These are phyloP conservation scores for Galaxea fascicularis DNA, from an alignment of 92 coral and sea anemone species.

Conservation along the genomic window DNA sequence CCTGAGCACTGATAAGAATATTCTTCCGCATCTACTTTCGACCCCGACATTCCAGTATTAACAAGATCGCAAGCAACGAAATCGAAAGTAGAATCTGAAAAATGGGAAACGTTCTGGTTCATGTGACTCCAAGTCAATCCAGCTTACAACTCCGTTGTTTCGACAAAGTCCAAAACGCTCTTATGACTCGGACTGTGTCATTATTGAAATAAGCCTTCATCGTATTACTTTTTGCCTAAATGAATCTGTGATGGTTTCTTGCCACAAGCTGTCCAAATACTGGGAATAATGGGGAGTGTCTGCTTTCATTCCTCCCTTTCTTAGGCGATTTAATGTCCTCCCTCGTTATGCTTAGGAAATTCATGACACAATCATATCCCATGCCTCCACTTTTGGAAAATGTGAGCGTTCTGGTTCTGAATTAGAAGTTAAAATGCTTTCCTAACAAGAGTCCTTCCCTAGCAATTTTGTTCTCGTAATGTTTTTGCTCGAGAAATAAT, in stretches of 20 bases:
- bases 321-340: too few relatives aligned
- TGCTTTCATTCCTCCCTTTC: too few relatives aligned
- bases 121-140: constrained; percentile 19
- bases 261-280: constrained; percentile 38
- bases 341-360: constrained; percentile 21
- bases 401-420: constrained; percentile 14
- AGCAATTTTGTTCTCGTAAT: constrained; percentile 30
- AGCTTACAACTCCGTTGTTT: constrained; percentile 24
- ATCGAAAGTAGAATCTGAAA: constrained; percentile 5
- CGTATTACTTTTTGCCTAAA: constrained; percentile 22
- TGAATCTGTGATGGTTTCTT: constrained; percentile 29
- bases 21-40: constrained; percentile 28
- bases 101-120: constrained; percentile 15
- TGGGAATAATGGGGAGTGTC: background rate
- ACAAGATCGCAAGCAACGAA: constrained; percentile 26
- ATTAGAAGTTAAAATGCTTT: constrained; percentile 6
- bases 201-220: background rate
- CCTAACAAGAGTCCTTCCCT: constrained; percentile 23
- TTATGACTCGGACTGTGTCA: background rate
- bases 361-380: constrained; percentile 18
- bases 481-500: constrained; percentile 42
- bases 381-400: constrained; percentile 5
- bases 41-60: constrained; percentile 29
- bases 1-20: constrained; percentile 21
- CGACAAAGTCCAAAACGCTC: background rate